Base-by-base conservation (phyloP, 2,888 invertebrate species). In the Pseudococcus longispinus region DNA sequence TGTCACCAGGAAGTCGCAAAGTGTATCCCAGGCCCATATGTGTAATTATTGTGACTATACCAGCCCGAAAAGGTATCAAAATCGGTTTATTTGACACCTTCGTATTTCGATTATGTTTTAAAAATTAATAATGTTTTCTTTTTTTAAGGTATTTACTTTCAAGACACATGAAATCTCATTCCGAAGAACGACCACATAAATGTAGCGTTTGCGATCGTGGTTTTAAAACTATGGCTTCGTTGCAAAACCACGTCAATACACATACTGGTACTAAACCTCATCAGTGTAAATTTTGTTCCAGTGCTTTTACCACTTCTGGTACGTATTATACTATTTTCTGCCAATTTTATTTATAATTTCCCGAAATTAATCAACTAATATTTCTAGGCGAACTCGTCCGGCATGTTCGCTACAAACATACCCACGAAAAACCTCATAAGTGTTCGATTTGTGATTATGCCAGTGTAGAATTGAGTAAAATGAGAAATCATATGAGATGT, bases 351-450 rank as follows among this genome's bases (percentile, higher is more conserved):
- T n/a, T n/a, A n/a, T 0, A 13, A 55, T 55, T 65, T 74, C 15
- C 13, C 4, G n/a, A 15, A n/a, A 55, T 20, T 15, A 11, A 46
- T 46, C 13, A 3, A n/a, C n/a, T 1, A 46, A 46, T 84, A 65
- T 85, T 89, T 92, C 0, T 92, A 92, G 98, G 98, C 89, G 96
- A 97, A 91, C 91, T 96, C 89, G 96, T 98, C 1, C 93, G 98
- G n/a, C 98, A 99, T 90, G 96, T 98, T 0, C 94, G 98, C 4
- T 98, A 98, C 91, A 94, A 96, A 89, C 99, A 99, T 90, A 98
- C 98, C 0, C 97, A 97, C 91, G 98, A 98, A 92, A 98, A 98
- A 91, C 98, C 98, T 0, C 98, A 99, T 91, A 97, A 97, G 90
- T 99, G 99, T 91, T 94, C 95, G 0, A 97, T 98, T 90, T 97